Evolutionary conservation across 2,797 vertebrate genomes (phyloP).

Genomic region (Danio jaintianensis): DNA sequence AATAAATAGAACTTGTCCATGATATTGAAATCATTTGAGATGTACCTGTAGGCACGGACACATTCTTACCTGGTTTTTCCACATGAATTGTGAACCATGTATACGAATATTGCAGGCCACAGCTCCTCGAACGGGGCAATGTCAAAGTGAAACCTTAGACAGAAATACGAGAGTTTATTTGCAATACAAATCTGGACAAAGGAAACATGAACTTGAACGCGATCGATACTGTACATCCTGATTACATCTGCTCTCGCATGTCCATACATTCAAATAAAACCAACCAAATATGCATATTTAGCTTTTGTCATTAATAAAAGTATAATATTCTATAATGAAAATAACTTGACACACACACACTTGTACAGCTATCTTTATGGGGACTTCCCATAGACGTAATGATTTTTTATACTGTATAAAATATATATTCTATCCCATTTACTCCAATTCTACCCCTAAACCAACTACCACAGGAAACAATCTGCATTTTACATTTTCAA

Average conservation of each 20-base stretch:
- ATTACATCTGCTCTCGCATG: background rate
- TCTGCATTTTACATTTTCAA: too few relatives aligned
- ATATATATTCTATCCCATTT: too few relatives aligned
- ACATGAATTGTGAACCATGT: slow-evolving; percentile 96
- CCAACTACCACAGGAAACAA: too few relatives aligned
- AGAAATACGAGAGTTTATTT: slow-evolving; percentile 6
- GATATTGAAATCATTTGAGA: too few relatives aligned
- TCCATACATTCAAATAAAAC: background rate
- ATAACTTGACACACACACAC: background rate
- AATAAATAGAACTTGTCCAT: too few relatives aligned
- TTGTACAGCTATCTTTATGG: too few relatives aligned
- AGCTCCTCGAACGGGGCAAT: slow-evolving; percentile 94
- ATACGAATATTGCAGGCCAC: slow-evolving; percentile 96
- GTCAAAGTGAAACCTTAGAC: slow-evolving; percentile 94
- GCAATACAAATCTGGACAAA: slow-evolving; percentile 11
- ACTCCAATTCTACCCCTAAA: too few relatives aligned
- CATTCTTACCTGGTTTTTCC: slow-evolving; percentile 87
- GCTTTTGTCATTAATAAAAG: background rate
- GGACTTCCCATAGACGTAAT: too few relatives aligned
- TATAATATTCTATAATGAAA: background rate
- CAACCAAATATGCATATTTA: background rate
- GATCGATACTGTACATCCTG: background rate
- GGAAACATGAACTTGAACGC: background rate
- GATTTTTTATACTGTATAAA: too few relatives aligned
- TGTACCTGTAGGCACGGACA: background rate